phyloP scores from a whole-genome alignment of 1,140 invertebrate species.

The Drosophila kanapiae region DNA sequence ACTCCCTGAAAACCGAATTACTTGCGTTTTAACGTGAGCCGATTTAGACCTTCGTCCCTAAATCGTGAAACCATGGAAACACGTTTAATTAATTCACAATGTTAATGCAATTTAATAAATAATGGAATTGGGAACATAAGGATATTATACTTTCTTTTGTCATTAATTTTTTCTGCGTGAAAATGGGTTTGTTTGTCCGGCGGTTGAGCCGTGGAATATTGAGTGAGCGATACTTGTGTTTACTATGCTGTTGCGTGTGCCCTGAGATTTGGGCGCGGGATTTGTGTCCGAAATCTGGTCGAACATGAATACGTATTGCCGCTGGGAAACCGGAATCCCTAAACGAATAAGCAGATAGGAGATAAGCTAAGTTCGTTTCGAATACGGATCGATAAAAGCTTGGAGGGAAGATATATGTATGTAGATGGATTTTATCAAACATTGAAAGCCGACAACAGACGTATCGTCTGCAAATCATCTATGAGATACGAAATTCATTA shows the following conservation, averaged over 20 bases:
- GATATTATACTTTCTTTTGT: neutral
- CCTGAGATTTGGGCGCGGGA: conserved; percentile 57
- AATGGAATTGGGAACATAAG: neutral
- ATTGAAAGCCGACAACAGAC: neutral
- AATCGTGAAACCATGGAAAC: too few species aligned
- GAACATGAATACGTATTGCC: conserved; percentile 42
- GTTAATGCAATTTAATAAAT: neutral
- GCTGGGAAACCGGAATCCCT: conserved; percentile 22
- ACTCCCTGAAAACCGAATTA: neutral
- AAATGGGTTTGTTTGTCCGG: neutral
- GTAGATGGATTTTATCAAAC: neutral
- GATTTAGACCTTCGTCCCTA: neutral
- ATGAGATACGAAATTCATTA: neutral
- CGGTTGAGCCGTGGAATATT: conserved; percentile 11
- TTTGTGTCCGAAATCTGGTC: conserved; percentile 65
- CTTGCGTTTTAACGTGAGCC: neutral
- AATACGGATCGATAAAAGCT: conserved; percentile 3
- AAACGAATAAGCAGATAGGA: neutral
- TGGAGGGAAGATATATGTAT: neutral
- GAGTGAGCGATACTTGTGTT: conserved; percentile 47
- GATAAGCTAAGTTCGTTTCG: conserved; percentile 2
- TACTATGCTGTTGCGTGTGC: conserved; percentile 37
- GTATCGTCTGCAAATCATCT: neutral
- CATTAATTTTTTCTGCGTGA: conserved; percentile 9
- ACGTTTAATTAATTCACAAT: neutral